Conservation (phyloP, 2,797 vertebrate species). For the Pristis pectinata region DNA sequence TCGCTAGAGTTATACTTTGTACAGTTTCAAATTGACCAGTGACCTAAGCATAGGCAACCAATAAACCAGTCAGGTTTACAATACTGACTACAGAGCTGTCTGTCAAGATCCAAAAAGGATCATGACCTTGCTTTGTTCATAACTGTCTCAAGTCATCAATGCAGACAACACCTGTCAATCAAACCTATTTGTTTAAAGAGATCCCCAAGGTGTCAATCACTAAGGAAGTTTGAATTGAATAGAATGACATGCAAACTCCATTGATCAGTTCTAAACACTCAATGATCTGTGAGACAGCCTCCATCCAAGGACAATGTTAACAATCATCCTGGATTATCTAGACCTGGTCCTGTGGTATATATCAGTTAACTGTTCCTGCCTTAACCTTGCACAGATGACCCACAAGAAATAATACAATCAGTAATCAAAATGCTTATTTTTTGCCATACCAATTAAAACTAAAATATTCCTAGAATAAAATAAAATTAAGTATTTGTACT, state of each 20-base stretch:
- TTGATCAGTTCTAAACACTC: constrained; percentile 25
- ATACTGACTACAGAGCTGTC: neutral
- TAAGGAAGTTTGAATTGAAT: constrained; percentile 32
- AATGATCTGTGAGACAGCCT: constrained; percentile 30
- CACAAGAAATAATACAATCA: constrained; percentile 5
- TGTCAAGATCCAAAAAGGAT: constrained; percentile 30
- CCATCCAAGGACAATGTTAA: constrained; percentile 16
- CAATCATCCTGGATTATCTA: constrained; percentile 23
- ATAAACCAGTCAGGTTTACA: neutral
- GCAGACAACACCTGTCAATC: constrained; percentile 28
- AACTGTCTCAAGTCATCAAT: constrained; percentile 17
- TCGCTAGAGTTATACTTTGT: neutral
- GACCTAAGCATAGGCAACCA: constrained; percentile 12
- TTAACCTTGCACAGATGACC: neutral
- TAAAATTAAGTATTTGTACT: neutral
- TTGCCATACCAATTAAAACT: neutral
- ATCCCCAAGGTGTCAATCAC: constrained; percentile 32
- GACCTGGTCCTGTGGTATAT: neutral
- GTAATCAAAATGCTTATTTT: neutral
- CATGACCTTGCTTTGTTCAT: constrained; percentile 12
- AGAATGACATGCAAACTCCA: neutral
- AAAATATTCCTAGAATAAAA: neutral
- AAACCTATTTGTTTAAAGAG: constrained; percentile 24
- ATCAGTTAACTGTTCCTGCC: neutral
- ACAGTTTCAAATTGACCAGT: neutral